Evolutionary conservation across 2,888 invertebrate species (phyloP), one percentile per base, ranked within the genome.

Genomic region (Tortrix viridana): DNA sequence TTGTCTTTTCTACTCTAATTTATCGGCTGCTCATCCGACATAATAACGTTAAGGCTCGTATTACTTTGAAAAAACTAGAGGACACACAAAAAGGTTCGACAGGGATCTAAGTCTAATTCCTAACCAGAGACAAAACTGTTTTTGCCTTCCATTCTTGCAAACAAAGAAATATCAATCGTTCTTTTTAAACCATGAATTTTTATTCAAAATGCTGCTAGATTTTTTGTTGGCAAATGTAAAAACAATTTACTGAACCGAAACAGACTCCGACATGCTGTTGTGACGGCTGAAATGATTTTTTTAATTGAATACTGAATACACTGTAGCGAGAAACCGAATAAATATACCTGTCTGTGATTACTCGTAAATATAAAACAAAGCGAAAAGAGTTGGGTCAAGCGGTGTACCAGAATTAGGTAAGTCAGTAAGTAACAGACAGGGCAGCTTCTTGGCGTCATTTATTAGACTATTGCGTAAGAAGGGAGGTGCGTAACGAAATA

Each of bases 1-100:
- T 63, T 58, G 63, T 63, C 63, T 63, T 63, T 58, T 53, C 58
- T 63, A 4, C 26, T 62, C 53, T 63, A 63, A 63, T 63, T 58
- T 63, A 63, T 63, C 46, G 53, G 57, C 41, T 53, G 57, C 58
- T 63, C 53, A 58, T 53, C 48, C 52, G 62, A 52, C 41, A 47
- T 52, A 52, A 53, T 63, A 43, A 49, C 43, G 32, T 55, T 55
- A 61, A 18, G 48, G 20, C 14, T 38, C 41, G 54, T 60, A 37
- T 48, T 41, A 57, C 50, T 26, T 41, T 2, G 46, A 32, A 58
- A 55, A 57, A 58, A 53, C 53, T 43, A 52, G 41, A 23, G 22
- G 18, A n/a, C 43, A 43, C 47, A 58, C 48, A 53, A 63, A 58
- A 20, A 46, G 50, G 14, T 16, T 18, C 18, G 37, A 37, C 46